A percentile compares a stretch with the other conserved stretches of the same genome.
Conservation (phyloP, 2,113 vertebrate species). For the zebrafish (Danio rerio) region GRCz12tu NC_133192.1:32695001-32695500, state of each 20-base stretch:
- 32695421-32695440: not conserved
- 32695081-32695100: not conserved
- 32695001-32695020: not conserved
- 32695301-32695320: slow-evolving; percentile 10
- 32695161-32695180: slow-evolving; percentile 32
- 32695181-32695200: slow-evolving; percentile 32
- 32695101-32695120: slow-evolving; percentile 27
- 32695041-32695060: not conserved
- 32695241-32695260: slow-evolving; percentile 28
- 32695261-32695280: slow-evolving; percentile 12
- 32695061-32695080: slow-evolving; percentile 11
- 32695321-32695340: not conserved
- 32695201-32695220: not conserved
- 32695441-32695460: too few relatives aligned
- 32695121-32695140: slow-evolving; percentile 9
- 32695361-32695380: not conserved
- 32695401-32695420: not conserved
- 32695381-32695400: not conserved
- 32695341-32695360: not conserved
- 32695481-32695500: too few relatives aligned
- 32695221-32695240: slow-evolving; percentile 30
- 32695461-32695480: too few relatives aligned
- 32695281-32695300: not conserved
- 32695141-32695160: not conserved
- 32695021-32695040: not conserved